phyloP scores from a whole-genome alignment of 2,797 vertebrate genomes.

The Myotis pilosus region DNA sequence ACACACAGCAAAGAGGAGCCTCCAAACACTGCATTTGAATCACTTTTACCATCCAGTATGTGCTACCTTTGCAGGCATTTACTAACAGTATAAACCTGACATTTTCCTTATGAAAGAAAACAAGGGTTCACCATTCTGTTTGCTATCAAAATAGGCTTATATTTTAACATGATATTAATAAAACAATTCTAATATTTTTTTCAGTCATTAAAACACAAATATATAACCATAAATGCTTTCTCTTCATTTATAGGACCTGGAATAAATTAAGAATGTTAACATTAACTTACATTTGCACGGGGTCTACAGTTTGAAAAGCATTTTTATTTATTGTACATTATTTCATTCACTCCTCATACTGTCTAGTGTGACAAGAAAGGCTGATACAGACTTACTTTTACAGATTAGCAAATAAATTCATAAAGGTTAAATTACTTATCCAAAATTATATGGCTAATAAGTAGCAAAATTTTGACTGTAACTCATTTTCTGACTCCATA shows the following conservation, averaged over 20 bases:
- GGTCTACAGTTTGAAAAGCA: constrained; percentile 14
- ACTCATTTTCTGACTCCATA: background rate
- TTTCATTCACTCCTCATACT: background rate
- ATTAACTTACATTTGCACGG: constrained; percentile 31
- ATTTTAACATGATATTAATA: background rate
- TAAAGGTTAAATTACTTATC: constrained; percentile 28
- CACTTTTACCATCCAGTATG: background rate
- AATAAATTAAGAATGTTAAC: constrained; percentile 46
- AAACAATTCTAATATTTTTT: constrained; percentile 24
- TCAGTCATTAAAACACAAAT: constrained; percentile 46
- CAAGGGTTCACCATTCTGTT: background rate
- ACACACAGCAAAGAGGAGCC: background rate
- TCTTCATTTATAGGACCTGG: constrained; percentile 14
- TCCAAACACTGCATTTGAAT: background rate
- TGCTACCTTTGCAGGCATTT: background rate
- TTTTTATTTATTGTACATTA: constrained; percentile 44
- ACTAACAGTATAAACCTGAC: background rate
- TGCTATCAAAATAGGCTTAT: constrained; percentile 30
- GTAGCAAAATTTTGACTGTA: constrained; percentile 11
- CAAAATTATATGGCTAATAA: constrained; percentile 22
- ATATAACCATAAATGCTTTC: background rate
- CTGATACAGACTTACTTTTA: background rate
- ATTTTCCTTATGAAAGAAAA: constrained; percentile 53
- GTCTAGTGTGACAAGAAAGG: background rate
- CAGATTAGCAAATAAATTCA: constrained; percentile 35